Evolutionary conservation across 2,888 invertebrate genomes (phyloP).

Genomic region (Hofmannophila pseudospretella): DNA sequence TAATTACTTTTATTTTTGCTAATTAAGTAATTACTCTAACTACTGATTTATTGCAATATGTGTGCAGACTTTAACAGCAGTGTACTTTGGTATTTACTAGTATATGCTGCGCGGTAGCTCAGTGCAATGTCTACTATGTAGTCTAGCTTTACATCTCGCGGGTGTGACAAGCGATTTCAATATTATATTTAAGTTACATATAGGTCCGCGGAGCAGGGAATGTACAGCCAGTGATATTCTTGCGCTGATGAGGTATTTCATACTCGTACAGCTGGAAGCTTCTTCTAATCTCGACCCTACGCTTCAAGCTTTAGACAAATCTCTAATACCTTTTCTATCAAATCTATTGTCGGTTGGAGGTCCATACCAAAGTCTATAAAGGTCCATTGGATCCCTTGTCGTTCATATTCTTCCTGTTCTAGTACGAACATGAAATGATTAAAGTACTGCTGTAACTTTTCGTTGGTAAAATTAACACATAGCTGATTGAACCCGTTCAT

Average conservation of each 20-base stretch:
- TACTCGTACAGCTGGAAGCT: slow-evolving; percentile 54
- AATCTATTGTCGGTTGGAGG: slow-evolving; percentile 92
- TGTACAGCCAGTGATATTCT: slow-evolving; percentile 39
- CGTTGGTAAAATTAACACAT: slow-evolving; percentile 98
- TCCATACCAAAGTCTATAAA: slow-evolving; percentile 98
- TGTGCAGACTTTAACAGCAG: slow-evolving; percentile 7
- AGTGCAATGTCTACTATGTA: slow-evolving; percentile 10
- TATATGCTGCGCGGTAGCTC: slow-evolving; percentile 6
- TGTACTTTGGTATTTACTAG: slow-evolving; percentile 6
- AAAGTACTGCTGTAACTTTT: slow-evolving; percentile 97
- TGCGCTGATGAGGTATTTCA: slow-evolving; percentile 40
- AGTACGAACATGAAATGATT: slow-evolving; percentile 97
- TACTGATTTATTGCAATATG: too few relatives aligned
- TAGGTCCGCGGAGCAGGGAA: slow-evolving; percentile 17
- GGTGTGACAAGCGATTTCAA: too few relatives aligned
- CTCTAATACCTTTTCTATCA: slow-evolving; percentile 90
- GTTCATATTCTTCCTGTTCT: slow-evolving; percentile 96
- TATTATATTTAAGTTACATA: too few relatives aligned
- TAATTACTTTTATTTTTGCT: too few relatives aligned
- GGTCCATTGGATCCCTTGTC: slow-evolving; percentile 93
- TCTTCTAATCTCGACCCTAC: slow-evolving; percentile 45
- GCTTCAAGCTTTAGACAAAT: slow-evolving; percentile 43
- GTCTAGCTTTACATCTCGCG: not conserved
- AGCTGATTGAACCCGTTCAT: slow-evolving; percentile 96
- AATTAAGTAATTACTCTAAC: too few relatives aligned